Base-by-base conservation (phyloP, 2,797 vertebrate species). In the Lepilemur septentrionalis region DNA sequence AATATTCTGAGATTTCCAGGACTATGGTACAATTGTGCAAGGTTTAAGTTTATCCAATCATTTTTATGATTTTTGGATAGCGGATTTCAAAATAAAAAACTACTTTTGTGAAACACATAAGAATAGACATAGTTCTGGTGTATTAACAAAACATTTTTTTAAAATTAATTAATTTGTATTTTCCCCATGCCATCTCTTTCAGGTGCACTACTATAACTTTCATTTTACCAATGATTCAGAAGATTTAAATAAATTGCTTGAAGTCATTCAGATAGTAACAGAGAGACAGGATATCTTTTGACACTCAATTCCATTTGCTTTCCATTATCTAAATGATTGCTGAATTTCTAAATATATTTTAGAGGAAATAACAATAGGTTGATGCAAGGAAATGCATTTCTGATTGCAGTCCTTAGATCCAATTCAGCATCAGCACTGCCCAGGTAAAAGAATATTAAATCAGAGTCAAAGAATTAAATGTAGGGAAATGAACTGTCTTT, bases 271-370 rank as follows among this genome's bases (percentile, higher is more conserved):
- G 63, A 59, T 4, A 69, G 57, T 48, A 73, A 41, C 20, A 80
- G 1, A 76, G 70, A 79, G 30, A 52, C 5, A 88, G 4, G 61
- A 22, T 18, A 14, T 88, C 57, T 92, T 92, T 61, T 85, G 38
- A 95, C 13, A 85, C 15, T 84, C 48, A 23, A 84, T 52, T n/a
- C n/a, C 46, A 72, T 81, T 94, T 91, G 85, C 61, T 85, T 70
- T 76, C 67, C 67, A 78, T 88, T 75, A 79, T 89, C 46, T 90
- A 96, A 93, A 94, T 69, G 88, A 86, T 11, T 52, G 15, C 10
- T 48, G n/a, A 15, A 46, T 25, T 78, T 59, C 22, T 73, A 61
- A 89, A 88, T 46, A 32, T 61, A 88, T 69, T 83, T 81, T 55
- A 65, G 43, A 65, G 35, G 20, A 4, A 88, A 67, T 61, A 76